phyloP scores from a whole-genome alignment of 2,797 vertebrate genomes.

The Rhynchotus rufescens region DNA sequence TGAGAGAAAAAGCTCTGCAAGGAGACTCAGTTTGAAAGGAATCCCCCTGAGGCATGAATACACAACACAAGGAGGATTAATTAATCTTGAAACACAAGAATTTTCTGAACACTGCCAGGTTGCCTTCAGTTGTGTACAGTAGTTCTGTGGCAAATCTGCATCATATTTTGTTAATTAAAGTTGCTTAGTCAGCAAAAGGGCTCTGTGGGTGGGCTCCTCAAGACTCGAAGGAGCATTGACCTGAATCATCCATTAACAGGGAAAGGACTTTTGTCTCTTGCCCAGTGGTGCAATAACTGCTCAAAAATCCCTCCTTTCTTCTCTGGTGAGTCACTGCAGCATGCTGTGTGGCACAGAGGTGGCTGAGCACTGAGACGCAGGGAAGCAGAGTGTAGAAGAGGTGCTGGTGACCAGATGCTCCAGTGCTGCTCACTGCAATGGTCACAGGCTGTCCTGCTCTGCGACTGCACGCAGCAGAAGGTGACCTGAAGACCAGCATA shows the following conservation, averaged over 20 bases:
- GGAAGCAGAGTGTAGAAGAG: neutral
- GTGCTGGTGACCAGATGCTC: neutral
- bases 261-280: neutral
- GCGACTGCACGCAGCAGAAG: neutral
- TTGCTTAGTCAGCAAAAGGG: constrained; percentile 20
- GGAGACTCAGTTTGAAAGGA: neutral
- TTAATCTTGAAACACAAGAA: neutral
- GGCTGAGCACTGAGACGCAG: neutral
- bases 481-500: neutral
- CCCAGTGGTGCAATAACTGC: neutral
- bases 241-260: neutral
- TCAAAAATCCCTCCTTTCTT: neutral
- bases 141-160: neutral
- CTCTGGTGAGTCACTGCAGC: neutral
- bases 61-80: neutral
- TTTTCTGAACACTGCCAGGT: neutral
- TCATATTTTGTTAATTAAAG: neutral
- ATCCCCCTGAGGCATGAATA: neutral
- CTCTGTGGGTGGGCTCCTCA: neutral
- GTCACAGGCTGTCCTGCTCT: neutral
- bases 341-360: neutral
- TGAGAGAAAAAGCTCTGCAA: neutral
- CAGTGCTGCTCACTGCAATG: neutral
- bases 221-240: neutral
- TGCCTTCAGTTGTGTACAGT: neutral